These are phyloP conservation scores for Sebastes vulpes DNA, from an alignment of 2,797 vertebrate species.

Conservation along the genomic window DNA sequence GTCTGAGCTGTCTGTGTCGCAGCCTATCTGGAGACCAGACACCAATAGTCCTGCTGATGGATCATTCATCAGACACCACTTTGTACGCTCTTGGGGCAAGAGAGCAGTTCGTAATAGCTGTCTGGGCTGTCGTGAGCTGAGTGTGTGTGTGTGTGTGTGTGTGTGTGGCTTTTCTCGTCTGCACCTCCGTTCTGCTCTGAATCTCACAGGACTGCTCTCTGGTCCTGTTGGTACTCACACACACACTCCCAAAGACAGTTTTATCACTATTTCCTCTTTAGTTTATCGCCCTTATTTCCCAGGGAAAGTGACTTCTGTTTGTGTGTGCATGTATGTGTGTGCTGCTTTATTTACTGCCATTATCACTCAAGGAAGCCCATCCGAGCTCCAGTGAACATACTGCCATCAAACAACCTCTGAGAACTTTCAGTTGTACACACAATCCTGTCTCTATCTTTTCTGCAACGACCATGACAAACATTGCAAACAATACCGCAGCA, in stretches of 20 bases:
- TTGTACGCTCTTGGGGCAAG: constrained; percentile 37
- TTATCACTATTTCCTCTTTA: constrained; percentile 46
- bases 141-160: constrained; percentile 19
- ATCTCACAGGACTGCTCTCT: constrained; percentile 33
- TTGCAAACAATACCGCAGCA: background rate
- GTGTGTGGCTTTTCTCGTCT: background rate
- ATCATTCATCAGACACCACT: constrained; percentile 65
- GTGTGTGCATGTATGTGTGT: background rate
- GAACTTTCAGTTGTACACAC: background rate
- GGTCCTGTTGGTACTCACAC: background rate
- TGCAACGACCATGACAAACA: background rate
- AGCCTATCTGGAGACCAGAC: constrained; percentile 38
- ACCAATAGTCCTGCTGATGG: constrained; percentile 56
- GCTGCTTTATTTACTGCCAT: background rate
- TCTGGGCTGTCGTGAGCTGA: constrained; percentile 27
- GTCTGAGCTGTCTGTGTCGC: constrained; percentile 35
- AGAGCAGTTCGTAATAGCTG: constrained; percentile 62
- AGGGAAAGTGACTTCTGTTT: background rate
- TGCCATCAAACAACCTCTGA: constrained; percentile 3
- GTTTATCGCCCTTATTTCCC: constrained; percentile 33
- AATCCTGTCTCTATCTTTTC: background rate
- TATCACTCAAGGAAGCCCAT: constrained; percentile 6
- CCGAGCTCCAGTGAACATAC: background rate
- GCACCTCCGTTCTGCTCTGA: constrained; percentile 56
- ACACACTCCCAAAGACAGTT: constrained; percentile 21